These are phyloP conservation scores for Vidua chalybeata DNA, from an alignment of 2,113 vertebrate species.

Conservation along the genomic window DNA sequence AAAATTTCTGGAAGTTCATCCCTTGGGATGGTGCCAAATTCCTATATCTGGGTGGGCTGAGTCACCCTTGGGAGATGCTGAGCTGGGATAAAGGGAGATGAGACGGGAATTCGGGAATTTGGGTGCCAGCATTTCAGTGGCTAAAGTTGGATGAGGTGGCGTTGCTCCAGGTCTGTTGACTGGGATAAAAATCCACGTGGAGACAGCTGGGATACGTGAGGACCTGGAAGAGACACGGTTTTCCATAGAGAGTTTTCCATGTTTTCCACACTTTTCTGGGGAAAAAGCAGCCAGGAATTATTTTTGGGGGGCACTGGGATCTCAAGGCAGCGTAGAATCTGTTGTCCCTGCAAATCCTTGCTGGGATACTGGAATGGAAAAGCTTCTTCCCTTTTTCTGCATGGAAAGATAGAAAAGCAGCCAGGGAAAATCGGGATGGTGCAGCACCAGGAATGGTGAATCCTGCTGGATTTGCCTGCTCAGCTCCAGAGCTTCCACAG, in stretches of 20 bases:
- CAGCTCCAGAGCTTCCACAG: fast-evolving
- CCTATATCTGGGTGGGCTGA: not conserved
- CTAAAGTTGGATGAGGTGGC: not conserved
- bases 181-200: not conserved
- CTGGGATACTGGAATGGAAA: not conserved
- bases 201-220: not conserved
- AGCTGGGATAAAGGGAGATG: not conserved
- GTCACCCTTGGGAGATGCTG: not conserved
- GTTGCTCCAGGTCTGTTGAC: not conserved
- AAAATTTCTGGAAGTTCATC: not conserved
- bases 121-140: not conserved
- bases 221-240: not conserved
- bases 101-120: not conserved
- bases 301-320: not conserved
- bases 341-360: not conserved
- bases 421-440: fast-evolving
- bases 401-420: not conserved
- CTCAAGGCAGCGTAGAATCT: not conserved
- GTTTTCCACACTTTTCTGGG: not conserved
- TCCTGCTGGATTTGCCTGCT: fast-evolving
- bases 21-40: not conserved
- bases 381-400: not conserved
- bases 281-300: not conserved
- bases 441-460: not conserved
- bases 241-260: not conserved